Evolutionary conservation across 2,888 invertebrate genomes (phyloP).

Genomic region (Shargacucullia verbasci): DNA sequence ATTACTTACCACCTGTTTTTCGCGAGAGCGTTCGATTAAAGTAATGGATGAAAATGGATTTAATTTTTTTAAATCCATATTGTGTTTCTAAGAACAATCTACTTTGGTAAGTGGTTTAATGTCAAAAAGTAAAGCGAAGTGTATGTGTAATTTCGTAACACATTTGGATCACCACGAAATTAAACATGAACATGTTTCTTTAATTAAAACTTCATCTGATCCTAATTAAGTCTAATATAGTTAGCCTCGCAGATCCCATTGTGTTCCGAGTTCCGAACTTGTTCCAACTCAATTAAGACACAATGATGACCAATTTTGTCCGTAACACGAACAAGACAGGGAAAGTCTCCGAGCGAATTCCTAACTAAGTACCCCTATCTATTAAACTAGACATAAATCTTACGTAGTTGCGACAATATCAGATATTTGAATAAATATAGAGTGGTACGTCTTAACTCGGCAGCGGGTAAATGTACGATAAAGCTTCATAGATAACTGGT

Average conservation of each 20-base stretch:
- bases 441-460: constrained; percentile 60
- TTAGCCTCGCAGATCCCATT: constrained; percentile 28
- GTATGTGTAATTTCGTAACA: constrained; percentile 6
- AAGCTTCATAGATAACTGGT: constrained; percentile 71
- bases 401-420: constrained; percentile 57
- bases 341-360: constrained; percentile 54
- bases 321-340: constrained; percentile 42
- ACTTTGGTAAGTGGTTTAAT: constrained; percentile 1
- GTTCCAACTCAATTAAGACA: constrained; percentile 50
- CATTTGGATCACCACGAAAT: constrained; percentile 11
- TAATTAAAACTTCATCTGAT: constrained; percentile 7
- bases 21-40: constrained; percentile 40
- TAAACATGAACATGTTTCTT: constrained; percentile 19
- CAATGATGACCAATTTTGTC: constrained; percentile 49
- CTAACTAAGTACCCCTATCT: constrained; percentile 56
- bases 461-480: constrained; percentile 75
- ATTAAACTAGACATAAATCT: constrained; percentile 60
- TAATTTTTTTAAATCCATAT: constrained; percentile 26
- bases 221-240: constrained; percentile 26
- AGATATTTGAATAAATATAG: constrained; percentile 61
- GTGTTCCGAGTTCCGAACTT: constrained; percentile 42
- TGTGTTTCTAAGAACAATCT: too few relatives aligned
- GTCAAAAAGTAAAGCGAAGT: constrained; percentile 8
- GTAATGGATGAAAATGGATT: constrained; percentile 51
- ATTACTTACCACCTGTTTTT: constrained; percentile 49